A percentile compares a stretch with the other conserved stretches of the same genome.
These are phyloP conservation scores for Idaea biselata DNA, from an alignment of 2,888 invertebrate species.

Conservation along the genomic window DNA sequence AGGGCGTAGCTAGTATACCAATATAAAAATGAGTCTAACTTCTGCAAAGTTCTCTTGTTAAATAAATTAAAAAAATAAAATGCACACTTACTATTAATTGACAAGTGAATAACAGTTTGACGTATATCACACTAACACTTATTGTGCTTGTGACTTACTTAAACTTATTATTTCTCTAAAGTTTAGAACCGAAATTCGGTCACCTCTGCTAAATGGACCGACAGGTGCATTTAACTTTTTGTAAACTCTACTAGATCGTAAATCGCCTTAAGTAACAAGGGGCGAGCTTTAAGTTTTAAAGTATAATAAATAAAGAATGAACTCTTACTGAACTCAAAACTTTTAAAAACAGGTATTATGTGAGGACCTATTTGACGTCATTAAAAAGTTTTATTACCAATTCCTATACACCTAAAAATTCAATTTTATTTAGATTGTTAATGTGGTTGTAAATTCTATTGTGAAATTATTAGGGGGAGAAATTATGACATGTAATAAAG, in stretches of 20 bases:
- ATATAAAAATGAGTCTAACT: too few species aligned
- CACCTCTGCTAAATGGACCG: slow-evolving; percentile 62
- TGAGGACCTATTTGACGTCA: slow-evolving; percentile 19
- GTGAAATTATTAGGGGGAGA: background rate
- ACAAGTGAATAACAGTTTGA: background rate
- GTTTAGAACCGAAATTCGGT: slow-evolving; percentile 35
- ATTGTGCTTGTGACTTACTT: background rate
- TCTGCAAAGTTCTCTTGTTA: too few species aligned
- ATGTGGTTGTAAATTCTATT: background rate
- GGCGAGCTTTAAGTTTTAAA: slow-evolving; percentile 63
- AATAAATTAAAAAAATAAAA: too few species aligned
- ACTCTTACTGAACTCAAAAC: slow-evolving; percentile 38
- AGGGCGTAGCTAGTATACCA: too few species aligned
- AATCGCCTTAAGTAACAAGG: slow-evolving; percentile 72
- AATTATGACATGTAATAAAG: slow-evolving; percentile 1
- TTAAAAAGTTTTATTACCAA: slow-evolving; percentile 16
- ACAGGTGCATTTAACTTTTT: slow-evolving; percentile 72
- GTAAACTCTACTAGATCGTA: slow-evolving; percentile 58
- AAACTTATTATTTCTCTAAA: background rate
- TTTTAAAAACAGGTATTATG: slow-evolving; percentile 38
- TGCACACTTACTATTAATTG: background rate
- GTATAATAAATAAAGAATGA: slow-evolving; percentile 59
- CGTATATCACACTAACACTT: background rate
- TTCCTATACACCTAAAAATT: background rate
- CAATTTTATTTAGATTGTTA: slow-evolving; percentile 4